Evolutionary conservation across 2,113 vertebrate species (phyloP).

Genomic region (Triplophysa dalaica): DNA sequence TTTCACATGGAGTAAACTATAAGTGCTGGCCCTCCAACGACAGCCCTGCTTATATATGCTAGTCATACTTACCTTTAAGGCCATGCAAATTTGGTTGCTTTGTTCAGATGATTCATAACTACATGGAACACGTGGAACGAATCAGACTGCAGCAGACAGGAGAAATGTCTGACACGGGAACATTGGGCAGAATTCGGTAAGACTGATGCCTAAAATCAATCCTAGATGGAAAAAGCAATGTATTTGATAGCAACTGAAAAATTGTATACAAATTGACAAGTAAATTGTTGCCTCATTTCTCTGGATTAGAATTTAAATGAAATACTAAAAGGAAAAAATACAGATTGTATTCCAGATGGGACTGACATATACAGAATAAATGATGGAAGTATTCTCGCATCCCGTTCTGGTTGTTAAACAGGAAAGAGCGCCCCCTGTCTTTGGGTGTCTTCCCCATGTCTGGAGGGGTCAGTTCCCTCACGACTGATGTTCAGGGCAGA

Average conservation of each 20-base stretch:
- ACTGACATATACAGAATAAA: background rate
- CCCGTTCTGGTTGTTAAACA: slow-evolving; percentile 48
- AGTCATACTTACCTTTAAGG: too few relatives aligned
- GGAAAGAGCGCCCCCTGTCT: slow-evolving; percentile 94
- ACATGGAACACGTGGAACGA: slow-evolving; percentile 94
- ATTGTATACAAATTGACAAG: too few relatives aligned
- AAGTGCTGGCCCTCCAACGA: too few relatives aligned
- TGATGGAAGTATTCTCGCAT: background rate
- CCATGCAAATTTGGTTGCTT: background rate
- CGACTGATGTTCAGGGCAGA: slow-evolving; percentile 80
- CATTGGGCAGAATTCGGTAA: slow-evolving; percentile 66
- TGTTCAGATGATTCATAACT: slow-evolving; percentile 96
- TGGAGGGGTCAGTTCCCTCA: slow-evolving; percentile 73
- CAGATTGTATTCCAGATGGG: background rate
- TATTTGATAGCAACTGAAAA: too few relatives aligned
- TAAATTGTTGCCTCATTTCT: too few relatives aligned
- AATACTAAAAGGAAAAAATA: too few relatives aligned
- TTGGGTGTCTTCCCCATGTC: slow-evolving; percentile 87
- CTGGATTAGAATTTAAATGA: background rate
- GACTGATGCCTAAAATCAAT: background rate
- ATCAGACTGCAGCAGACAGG: slow-evolving; percentile 89
- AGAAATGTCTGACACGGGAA: slow-evolving; percentile 65
- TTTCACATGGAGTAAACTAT: too few relatives aligned
- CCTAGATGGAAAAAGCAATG: too few relatives aligned
- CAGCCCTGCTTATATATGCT: too few relatives aligned